These are phyloP conservation scores for Eremobia ochroleuca DNA, from an alignment of 2,888 invertebrate species.

Conservation along the genomic window DNA sequence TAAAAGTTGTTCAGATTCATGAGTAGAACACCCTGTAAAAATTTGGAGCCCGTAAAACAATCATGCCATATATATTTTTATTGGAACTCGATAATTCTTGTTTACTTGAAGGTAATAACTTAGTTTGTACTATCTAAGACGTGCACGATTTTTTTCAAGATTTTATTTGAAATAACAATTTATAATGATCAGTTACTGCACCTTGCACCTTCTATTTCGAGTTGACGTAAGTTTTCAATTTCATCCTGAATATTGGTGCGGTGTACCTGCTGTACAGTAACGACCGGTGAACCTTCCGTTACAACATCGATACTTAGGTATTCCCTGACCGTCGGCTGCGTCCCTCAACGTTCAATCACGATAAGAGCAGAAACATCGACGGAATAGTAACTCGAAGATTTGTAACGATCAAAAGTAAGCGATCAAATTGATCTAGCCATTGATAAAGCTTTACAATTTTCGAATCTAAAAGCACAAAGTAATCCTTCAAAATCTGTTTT, in stretches of 20 bases:
- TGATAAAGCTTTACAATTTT: conserved; percentile 29
- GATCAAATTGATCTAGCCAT: conserved; percentile 39
- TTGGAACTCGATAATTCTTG: too few species aligned
- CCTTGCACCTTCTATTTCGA: neutral
- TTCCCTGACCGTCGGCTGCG: conserved; percentile 41
- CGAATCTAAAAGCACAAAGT: conserved; percentile 18
- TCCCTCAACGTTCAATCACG: conserved; percentile 50
- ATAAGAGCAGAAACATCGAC: conserved; percentile 52
- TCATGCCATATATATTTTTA: too few species aligned
- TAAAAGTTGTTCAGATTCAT: too few species aligned
- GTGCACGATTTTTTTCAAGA: neutral
- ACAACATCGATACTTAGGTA: conserved; percentile 37
- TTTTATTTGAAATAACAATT: too few species aligned
- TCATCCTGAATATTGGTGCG: neutral
- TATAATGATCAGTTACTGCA: too few species aligned
- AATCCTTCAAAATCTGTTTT: conserved; percentile 23
- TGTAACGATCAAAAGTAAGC: conserved; percentile 45
- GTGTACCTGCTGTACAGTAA: neutral
- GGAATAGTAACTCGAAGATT: conserved; percentile 57
- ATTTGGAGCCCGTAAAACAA: too few species aligned
- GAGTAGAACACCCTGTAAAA: too few species aligned
- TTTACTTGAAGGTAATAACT: neutral
- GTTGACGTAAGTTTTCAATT: neutral
- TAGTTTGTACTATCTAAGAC: neutral
- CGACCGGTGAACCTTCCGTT: conserved; percentile 7